These are phyloP conservation scores for Seison nebaliae DNA, from an alignment of 1,140 invertebrate species.

Conservation along the genomic window DNA sequence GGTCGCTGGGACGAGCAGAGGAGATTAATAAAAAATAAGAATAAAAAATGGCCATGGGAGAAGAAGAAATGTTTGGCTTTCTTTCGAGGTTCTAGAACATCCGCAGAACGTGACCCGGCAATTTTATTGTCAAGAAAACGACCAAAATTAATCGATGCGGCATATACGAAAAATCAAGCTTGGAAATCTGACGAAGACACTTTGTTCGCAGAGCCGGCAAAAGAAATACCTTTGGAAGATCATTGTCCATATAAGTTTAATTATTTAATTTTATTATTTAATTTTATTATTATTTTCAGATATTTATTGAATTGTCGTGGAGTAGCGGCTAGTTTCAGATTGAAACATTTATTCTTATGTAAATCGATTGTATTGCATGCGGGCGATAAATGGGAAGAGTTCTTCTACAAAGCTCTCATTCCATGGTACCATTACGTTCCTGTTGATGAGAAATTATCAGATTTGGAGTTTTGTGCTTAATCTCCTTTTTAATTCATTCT, in stretches of 20 bases:
- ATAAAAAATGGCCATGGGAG: slow-evolving; percentile 42
- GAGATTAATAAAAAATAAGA: slow-evolving; percentile 36
- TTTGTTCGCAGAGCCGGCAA: slow-evolving; percentile 46
- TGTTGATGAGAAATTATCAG: slow-evolving; percentile 31
- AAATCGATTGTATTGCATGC: slow-evolving; percentile 79
- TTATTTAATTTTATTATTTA: background rate
- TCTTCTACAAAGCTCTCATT: slow-evolving; percentile 65
- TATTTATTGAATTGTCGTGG: slow-evolving; percentile 85
- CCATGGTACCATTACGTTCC: slow-evolving; percentile 90
- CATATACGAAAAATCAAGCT: slow-evolving; percentile 89
- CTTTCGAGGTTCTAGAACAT: slow-evolving; percentile 74
- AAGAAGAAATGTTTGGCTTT: slow-evolving; percentile 48
- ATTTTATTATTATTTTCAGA: slow-evolving; percentile 17
- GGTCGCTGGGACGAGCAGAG: slow-evolving; percentile 66
- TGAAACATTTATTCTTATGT: slow-evolving; percentile 80
- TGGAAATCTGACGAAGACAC: slow-evolving; percentile 74
- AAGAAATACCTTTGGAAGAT: slow-evolving; percentile 59
- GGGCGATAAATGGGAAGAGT: slow-evolving; percentile 73
- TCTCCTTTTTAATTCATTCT: background rate
- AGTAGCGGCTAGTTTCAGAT: slow-evolving; percentile 79
- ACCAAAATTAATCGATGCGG: slow-evolving; percentile 55
- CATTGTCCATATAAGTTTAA: slow-evolving; percentile 67
- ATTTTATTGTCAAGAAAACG: slow-evolving; percentile 49
- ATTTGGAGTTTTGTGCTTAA: too few relatives aligned
- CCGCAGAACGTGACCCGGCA: slow-evolving; percentile 58